Conservation (phyloP, 2,888 invertebrate genomes). For the Caenorhabditis panamensis region DNA sequence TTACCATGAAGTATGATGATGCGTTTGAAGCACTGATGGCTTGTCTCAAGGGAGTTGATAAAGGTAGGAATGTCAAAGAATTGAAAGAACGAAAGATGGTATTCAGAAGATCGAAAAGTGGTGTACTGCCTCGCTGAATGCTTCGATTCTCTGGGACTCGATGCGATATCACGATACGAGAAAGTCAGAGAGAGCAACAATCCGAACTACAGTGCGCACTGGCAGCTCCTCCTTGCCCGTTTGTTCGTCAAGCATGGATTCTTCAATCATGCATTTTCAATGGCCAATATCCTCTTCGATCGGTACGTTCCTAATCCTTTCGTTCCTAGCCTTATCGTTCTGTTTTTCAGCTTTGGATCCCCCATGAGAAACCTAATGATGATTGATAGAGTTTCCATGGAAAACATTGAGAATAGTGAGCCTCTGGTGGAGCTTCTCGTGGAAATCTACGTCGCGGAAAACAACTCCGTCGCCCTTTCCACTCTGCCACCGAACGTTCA, state of each 20-base stretch:
- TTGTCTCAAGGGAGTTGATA: conserved; percentile 18
- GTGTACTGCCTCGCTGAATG: conserved; percentile 39
- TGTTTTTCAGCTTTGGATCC: neutral
- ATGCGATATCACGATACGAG: conserved; percentile 27
- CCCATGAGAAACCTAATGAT: conserved; percentile 32
- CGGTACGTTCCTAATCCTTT: too few relatives aligned
- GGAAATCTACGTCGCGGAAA: conserved; percentile 45
- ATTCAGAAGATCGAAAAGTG: conserved; percentile 10
- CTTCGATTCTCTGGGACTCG: conserved; percentile 46
- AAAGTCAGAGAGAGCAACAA: neutral
- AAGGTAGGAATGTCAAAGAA: neutral
- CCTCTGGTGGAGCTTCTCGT: conserved; percentile 32
- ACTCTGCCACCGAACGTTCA: conserved; percentile 43
- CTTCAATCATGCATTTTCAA: conserved; percentile 53
- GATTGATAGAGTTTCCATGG: conserved; percentile 35
- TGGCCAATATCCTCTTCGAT: conserved; percentile 64
- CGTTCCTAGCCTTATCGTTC: too few relatives aligned
- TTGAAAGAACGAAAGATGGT: neutral
- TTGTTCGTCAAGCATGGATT: conserved; percentile 40
- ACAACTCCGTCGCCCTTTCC: conserved; percentile 35
- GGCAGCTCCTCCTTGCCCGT: conserved; percentile 20
- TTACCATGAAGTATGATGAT: conserved; percentile 17
- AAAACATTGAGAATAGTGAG: conserved; percentile 7
- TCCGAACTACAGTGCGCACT: neutral
- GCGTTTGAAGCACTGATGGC: neutral